phyloP scores from a whole-genome alignment of 2,797 vertebrate genomes.

The Lutjanus campechanus region DNA sequence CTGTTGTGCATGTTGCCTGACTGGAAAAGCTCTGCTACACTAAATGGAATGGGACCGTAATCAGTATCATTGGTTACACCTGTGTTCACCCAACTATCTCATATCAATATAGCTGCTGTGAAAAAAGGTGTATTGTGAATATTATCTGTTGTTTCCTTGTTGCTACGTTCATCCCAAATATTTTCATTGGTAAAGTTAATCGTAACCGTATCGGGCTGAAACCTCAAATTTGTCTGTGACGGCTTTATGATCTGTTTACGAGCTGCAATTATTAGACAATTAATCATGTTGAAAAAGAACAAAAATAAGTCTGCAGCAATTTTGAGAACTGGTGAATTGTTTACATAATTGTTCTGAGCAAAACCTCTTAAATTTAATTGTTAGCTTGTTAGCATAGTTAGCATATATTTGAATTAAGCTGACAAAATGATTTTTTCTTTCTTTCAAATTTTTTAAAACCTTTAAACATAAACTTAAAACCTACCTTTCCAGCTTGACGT shows the following conservation, averaged over 20 bases:
- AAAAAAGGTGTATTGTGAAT: too few species aligned
- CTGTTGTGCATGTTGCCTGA: too few species aligned
- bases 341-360: too few species aligned
- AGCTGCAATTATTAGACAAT: background rate
- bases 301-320: background rate
- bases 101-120: too few species aligned
- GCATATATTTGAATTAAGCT: background rate
- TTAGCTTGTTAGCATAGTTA: background rate
- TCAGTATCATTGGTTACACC: too few species aligned
- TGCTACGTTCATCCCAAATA: background rate
- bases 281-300: background rate
- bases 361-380: too few species aligned
- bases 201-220: background rate
- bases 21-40: too few species aligned
- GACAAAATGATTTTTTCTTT: background rate
- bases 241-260: background rate
- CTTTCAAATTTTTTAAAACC: background rate
- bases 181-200: background rate
- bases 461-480: too few species aligned
- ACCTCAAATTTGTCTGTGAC: background rate
- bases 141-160: background rate
- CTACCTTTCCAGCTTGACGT: too few species aligned
- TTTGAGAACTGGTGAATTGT: background rate
- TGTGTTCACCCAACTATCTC: too few species aligned
- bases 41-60: too few species aligned